Base-by-base conservation (phyloP, 2,113 vertebrate genomes). In the Lates calcarifer region DNA sequence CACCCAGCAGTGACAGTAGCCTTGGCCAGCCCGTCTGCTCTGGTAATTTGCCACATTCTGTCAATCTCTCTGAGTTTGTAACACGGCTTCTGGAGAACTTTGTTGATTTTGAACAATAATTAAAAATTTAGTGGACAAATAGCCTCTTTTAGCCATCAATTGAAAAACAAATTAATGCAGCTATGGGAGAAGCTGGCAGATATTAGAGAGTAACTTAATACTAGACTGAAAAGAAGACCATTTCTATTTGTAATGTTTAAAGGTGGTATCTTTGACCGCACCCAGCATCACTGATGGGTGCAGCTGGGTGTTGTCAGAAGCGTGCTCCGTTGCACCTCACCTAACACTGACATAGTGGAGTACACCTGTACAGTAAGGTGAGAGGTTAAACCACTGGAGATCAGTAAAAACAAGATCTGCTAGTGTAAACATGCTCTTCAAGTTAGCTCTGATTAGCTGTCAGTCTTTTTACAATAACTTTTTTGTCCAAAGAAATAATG, bases 1-100 rank as follows among this genome's bases (percentile, higher is more conserved):
- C 29, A 62, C 41, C 71, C 72, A 80, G 72, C 53, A 70, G 77
- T 67, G 66, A 74, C 43, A 62, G 81, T n/a, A 77, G 76, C 57
- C 57, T 56, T 53, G 60, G 66, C 83, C 53, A 24, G 84, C 47
- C 28, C 39, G 31, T 61, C 43, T 76, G 65, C 45, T 58, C 55
- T 20, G 45, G 58, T 72, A 22, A 62, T 78, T 61, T 45, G 56
- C 65, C 72, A 74, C 22, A 31, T 56, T 77, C 33, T 82, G 65
- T 82, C 64, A 69, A 55, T 64, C 53, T 70, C n/a, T 84, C 13
- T 43, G 56, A 71, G 22, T 79, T 79, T 65, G 22, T 45, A 29
- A 33, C 55, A 64, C 24, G 49, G 57, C 70, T 68, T 58, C 31
- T 18, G 58, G 24, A 6, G n/a, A 77, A 60, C 1, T 51, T 55